phyloP scores from a whole-genome alignment of 2,797 vertebrate species.

The Melanogrammus aeglefinus region DNA sequence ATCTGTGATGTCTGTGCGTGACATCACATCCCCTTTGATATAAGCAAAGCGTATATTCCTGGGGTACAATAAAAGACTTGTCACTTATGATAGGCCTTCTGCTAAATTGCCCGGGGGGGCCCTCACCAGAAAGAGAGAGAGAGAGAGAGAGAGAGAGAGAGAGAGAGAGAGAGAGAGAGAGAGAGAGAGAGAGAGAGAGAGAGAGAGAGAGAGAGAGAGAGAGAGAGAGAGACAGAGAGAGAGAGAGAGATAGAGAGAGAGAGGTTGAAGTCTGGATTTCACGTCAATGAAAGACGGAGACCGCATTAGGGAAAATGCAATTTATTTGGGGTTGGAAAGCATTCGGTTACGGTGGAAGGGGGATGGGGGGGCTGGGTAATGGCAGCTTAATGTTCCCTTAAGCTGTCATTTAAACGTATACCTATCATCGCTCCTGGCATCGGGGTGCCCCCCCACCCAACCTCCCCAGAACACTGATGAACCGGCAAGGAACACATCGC shows the following conservation, averaged over 20 bases:
- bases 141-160: conserved; percentile 43
- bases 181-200: too few species aligned
- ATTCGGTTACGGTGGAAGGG: conserved; percentile 63
- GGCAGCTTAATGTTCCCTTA: conserved; percentile 78
- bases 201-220: not conserved
- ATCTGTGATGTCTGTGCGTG: too few species aligned
- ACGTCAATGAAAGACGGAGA: conserved; percentile 21
- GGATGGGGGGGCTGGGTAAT: conserved; percentile 47
- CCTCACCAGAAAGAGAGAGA: conserved; percentile 1
- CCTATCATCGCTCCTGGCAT: conserved; percentile 72
- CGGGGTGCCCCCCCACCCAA: conserved; percentile 32
- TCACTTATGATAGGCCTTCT: conserved; percentile 43
- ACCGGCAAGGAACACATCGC: conserved; percentile 65
- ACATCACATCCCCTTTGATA: too few species aligned
- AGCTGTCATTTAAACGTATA: conserved; percentile 76
- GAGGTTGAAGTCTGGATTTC: not conserved
- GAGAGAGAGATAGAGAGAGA: too few species aligned
- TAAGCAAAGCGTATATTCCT: conserved; percentile 5
- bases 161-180: too few species aligned
- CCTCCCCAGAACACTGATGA: conserved; percentile 64
- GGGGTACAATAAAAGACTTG: conserved; percentile 38
- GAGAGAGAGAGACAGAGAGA: too few species aligned
- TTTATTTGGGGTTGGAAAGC: conserved; percentile 47
- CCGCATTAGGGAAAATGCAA: conserved; percentile 58
- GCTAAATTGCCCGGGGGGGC: conserved; percentile 45